Conservation (phyloP, 2,888 invertebrate genomes). For the Chromoteleia sp. region DNA sequence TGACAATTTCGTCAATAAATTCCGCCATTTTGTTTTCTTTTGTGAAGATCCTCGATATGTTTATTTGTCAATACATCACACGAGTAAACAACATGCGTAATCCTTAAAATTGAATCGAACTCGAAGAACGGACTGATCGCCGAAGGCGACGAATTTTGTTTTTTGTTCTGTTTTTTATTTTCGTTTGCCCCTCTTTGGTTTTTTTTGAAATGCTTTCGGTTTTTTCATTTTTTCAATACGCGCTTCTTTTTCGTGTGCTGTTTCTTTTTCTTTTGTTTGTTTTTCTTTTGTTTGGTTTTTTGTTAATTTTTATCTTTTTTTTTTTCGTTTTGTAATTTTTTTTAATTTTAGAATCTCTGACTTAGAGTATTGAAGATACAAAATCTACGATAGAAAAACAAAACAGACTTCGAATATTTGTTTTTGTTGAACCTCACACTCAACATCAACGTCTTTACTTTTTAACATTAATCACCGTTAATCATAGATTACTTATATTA, state of each 20-base stretch:
- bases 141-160: slow-evolving; percentile 52
- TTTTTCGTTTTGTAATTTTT: slow-evolving; percentile 3
- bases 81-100: slow-evolving; percentile 67
- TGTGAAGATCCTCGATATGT: slow-evolving; percentile 73
- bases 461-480: slow-evolving; percentile 74
- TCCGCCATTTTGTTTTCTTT: slow-evolving; percentile 43
- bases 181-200: background rate
- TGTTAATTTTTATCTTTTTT: slow-evolving; percentile 5
- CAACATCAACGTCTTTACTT: slow-evolving; percentile 80
- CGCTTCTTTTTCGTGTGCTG: slow-evolving; percentile 19
- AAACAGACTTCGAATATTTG: slow-evolving; percentile 80
- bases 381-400: slow-evolving; percentile 85
- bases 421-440: slow-evolving; percentile 77
- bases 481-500: slow-evolving; percentile 67
- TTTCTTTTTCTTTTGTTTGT: slow-evolving; percentile 21
- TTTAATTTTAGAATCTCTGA: slow-evolving; percentile 77
- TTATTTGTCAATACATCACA: slow-evolving; percentile 75
- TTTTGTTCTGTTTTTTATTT: slow-evolving; percentile 37
- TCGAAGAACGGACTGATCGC: slow-evolving; percentile 70
- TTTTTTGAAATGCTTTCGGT: slow-evolving; percentile 42
- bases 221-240: slow-evolving; percentile 50
- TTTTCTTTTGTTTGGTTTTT: too few relatives aligned
- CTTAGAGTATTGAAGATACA: slow-evolving; percentile 84
- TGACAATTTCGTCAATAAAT: slow-evolving; percentile 17
- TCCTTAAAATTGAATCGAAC: slow-evolving; percentile 70